A percentile compares a stretch with the other conserved stretches of the same genome.
phyloP scores from a whole-genome alignment of 2,113 vertebrate genomes.

The Microtus oregoni region DNA sequence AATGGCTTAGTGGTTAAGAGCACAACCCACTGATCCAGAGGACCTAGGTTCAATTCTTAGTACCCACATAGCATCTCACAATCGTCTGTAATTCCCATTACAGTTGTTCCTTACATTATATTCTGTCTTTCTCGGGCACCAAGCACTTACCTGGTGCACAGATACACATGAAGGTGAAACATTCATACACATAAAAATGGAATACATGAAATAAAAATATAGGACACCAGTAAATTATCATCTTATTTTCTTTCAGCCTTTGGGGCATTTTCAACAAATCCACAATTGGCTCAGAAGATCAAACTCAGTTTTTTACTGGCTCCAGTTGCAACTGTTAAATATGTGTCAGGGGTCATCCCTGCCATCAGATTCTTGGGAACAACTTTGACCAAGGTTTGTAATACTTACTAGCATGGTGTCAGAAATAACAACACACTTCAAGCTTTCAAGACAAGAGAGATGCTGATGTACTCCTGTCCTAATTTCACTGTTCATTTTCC shows the following conservation, averaged over 20 bases:
- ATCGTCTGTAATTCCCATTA: not conserved
- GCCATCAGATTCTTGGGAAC: not conserved
- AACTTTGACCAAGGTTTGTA: not conserved
- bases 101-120: not conserved
- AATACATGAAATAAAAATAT: not conserved
- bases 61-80: not conserved
- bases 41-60: not conserved
- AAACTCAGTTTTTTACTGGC: not conserved
- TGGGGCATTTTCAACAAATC: not conserved
- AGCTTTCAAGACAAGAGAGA: not conserved
- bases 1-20: not conserved
- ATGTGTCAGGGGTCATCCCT: not conserved
- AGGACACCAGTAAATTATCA: not conserved
- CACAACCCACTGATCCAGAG: not conserved
- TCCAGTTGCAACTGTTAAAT: not conserved
- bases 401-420: too few species aligned
- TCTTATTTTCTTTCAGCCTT: not conserved
- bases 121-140: not conserved
- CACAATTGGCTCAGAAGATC: not conserved
- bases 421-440: not conserved
- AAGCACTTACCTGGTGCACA: not conserved
- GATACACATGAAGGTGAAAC: not conserved
- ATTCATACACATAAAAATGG: not conserved
- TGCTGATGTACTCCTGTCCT: not conserved
- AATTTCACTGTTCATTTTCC: not conserved